Conservation (phyloP, 2,113 vertebrate genomes). For the Pygoscelis adeliae region DNA sequence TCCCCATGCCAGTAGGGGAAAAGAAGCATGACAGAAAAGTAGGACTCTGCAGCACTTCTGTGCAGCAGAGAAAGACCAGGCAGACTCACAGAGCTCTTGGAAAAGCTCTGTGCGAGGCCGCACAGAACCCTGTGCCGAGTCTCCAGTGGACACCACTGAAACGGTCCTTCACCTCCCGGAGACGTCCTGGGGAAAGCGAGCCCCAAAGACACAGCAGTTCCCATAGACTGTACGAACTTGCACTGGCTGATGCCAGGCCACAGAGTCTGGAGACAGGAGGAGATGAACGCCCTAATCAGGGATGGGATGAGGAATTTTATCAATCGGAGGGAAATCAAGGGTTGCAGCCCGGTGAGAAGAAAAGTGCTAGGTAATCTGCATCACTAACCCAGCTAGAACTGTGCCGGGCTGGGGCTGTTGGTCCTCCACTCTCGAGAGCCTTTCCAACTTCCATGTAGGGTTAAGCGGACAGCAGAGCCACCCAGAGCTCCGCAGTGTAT, state of each 20-base stretch:
- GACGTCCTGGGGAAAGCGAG: accelerated
- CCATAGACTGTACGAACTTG: background rate
- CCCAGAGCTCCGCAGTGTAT: background rate
- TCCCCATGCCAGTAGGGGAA: background rate
- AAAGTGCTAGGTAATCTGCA: background rate
- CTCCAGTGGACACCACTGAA: background rate
- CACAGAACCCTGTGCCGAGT: background rate
- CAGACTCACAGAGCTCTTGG: background rate
- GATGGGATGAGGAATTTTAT: background rate
- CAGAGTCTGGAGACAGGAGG: background rate
- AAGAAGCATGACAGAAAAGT: background rate
- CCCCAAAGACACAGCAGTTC: background rate
- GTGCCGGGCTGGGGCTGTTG: background rate
- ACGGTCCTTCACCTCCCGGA: background rate
- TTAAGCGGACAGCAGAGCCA: background rate
- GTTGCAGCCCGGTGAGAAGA: background rate
- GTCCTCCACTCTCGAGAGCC: background rate
- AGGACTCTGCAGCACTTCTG: background rate
- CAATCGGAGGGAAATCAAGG: background rate
- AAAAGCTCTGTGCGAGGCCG: background rate
- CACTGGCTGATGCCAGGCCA: background rate
- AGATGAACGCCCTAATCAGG: background rate
- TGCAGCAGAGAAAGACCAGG: background rate
- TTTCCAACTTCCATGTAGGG: accelerated
- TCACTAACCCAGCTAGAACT: background rate